Base-by-base conservation (phyloP, 2,113 vertebrate genomes). In the Phocoena sinus region DNA sequence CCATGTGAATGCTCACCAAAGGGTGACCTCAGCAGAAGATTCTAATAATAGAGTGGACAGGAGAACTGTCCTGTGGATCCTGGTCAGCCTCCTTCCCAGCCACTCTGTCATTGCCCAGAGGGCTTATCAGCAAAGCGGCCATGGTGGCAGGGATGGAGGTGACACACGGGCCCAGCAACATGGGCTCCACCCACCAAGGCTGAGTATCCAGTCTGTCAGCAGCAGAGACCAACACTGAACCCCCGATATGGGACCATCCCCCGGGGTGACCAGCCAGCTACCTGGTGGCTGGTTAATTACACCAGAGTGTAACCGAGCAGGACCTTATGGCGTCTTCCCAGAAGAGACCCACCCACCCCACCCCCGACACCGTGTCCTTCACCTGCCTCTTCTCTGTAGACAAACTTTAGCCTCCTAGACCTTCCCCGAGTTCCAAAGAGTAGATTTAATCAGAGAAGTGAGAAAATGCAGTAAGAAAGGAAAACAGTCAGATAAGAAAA, bases 91-190 rank as follows among this genome's bases (percentile, higher is more conserved):
- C 47, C 1, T 53, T 26, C 65, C 65, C 47, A 8, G 62, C 41
- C 63, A 26, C 31, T 23, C 23, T 2, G 33, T 12, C 83, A 20
- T 5, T 0, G 0, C 1, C 12, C 63, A 11, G 18, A 1, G 23
- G 65, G 47, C 3, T 38, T 23, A 4, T 2, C 14, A 10, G 1
- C 15, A 2, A 56, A 28, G 33, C 8, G 33, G 23, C 33, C 2
- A 3, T 7, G 26, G 63, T 18, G 83, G 63, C 63, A 68, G 82
- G 31, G 77, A 3, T 17, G 62, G 44, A 9, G 31, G 63, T 12
- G 5, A 8, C 0, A 1, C 0, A 1, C 0, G 11, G 65, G 14
- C 10, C 21, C 47, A 56, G 47, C 47, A 85, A 7, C 65, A 3
- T 4, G 65, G 23, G 36, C 17, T 20, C 47, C 33, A 20, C 9